Base-by-base conservation (phyloP, 2,113 vertebrate species). In the Rutilus rutilus region DNA sequence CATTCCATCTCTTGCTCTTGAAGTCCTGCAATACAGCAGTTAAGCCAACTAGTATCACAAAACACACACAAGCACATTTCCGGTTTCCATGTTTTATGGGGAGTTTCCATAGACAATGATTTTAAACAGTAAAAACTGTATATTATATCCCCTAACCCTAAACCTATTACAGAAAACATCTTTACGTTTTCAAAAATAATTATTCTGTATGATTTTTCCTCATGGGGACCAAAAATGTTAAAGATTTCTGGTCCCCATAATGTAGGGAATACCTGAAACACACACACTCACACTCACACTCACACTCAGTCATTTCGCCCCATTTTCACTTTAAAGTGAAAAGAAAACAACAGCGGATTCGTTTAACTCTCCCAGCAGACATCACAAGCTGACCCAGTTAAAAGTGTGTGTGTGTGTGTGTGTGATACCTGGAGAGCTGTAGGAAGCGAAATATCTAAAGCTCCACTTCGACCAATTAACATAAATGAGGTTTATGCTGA, bases 341-440 rank as follows among this genome's bases (percentile, higher is more conserved):
- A 79, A 64, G 75, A 80, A 80, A 62, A 80, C 36, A 80, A 77
- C 75, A 77, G 75, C 2, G 15, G 47, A 77, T 77, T 54, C 25
- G 6, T 77, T 77, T 54, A 52, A 54, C 75, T 54, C 74, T 54
- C 36, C 33, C 14, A 19, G 23, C 14, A 80, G 78, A 62, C 36
- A 45, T 80, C 23, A 45, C 36, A 77, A 77, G 78, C 23, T 80
- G 78, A 64, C 57, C 78, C 78, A 80, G 78, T 80, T 80, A 62
- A 80, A 62, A 64, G 27, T 81, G 78, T 80, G 78, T 79, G 76
- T 80, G 60, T 19, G 36, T 65, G 12, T 62, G 77, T 47, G 42
- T 19, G 39, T 33, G n/a, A 23, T 52, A 69, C 64, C 64, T 54
- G 25, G 42, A 52, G 42, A 69, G 19, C 21, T n/a, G 9, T 4